These are phyloP conservation scores for Catharus minimus DNA, from an alignment of 2,113 vertebrate species.

Conservation along the genomic window DNA sequence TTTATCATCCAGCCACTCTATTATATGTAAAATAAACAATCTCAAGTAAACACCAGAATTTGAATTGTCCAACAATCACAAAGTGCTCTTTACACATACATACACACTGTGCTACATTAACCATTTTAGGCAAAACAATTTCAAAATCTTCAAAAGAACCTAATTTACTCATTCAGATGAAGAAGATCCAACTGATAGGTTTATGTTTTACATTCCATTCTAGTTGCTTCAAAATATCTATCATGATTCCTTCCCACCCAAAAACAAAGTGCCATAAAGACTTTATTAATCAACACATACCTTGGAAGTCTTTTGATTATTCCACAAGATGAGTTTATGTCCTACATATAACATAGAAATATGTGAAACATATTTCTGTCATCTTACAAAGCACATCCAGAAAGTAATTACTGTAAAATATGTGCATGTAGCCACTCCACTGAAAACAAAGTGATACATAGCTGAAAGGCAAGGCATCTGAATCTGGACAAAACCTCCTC, in stretches of 20 bases:
- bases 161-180: neutral
- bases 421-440: conserved; percentile 57
- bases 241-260: neutral
- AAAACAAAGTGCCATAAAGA: conserved; percentile 66
- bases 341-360: conserved; percentile 64
- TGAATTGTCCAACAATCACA: neutral
- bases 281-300: conserved; percentile 72
- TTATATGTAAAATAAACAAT: conserved; percentile 82
- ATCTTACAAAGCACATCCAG: conserved; percentile 69
- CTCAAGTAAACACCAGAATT: conserved; percentile 62
- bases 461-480: conserved; percentile 20
- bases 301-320: conserved; percentile 70
- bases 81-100: neutral
- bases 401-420: conserved; percentile 79
- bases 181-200: neutral
- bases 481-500: conserved; percentile 51
- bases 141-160: neutral
- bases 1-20: conserved; percentile 77
- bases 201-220: conserved; percentile 52
- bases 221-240: conserved; percentile 49
- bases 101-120: neutral
- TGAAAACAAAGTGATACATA: conserved; percentile 65
- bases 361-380: conserved; percentile 74
- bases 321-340: conserved; percentile 72
- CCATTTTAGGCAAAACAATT: neutral